These are phyloP conservation scores for Pediacus dermestoides DNA, from an alignment of 2,888 invertebrate species.

Conservation along the genomic window DNA sequence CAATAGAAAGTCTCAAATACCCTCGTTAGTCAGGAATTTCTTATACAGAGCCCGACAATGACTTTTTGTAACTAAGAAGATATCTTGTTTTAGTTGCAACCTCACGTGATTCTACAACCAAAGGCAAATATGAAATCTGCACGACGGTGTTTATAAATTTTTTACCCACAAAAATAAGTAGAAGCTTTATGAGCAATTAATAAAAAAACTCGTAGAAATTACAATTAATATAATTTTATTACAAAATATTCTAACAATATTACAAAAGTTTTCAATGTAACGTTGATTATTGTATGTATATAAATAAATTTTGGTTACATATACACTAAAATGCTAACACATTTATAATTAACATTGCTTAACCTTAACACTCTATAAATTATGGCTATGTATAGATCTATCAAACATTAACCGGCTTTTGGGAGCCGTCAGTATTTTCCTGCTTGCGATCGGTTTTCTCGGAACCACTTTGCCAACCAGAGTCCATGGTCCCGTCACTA, in stretches of 20 bases:
- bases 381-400: conserved; percentile 10
- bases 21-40: too few relatives aligned
- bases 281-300: conserved; percentile 21
- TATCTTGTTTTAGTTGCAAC: too few relatives aligned
- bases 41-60: too few relatives aligned
- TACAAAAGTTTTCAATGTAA: conserved; percentile 26
- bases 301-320: conserved; percentile 24
- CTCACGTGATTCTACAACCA: too few relatives aligned
- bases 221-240: conserved; percentile 25
- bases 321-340: conserved; percentile 17
- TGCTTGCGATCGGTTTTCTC: conserved; percentile 54
- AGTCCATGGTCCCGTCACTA: conserved; percentile 59
- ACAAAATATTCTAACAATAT: conserved; percentile 30
- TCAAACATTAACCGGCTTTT: conserved; percentile 44
- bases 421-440: conserved; percentile 31
- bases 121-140: too few relatives aligned
- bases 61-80: too few relatives aligned
- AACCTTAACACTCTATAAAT: conserved; percentile 6
- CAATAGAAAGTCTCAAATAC: too few relatives aligned
- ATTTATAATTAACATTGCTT: conserved; percentile 13
- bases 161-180: too few relatives aligned
- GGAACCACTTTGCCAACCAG: conserved; percentile 67
- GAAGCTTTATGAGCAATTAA: too few relatives aligned
- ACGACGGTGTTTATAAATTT: too few relatives aligned
- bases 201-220: too few relatives aligned